These are phyloP conservation scores for Anthophora plumipes DNA, from an alignment of 2,888 invertebrate species.

Conservation along the genomic window DNA sequence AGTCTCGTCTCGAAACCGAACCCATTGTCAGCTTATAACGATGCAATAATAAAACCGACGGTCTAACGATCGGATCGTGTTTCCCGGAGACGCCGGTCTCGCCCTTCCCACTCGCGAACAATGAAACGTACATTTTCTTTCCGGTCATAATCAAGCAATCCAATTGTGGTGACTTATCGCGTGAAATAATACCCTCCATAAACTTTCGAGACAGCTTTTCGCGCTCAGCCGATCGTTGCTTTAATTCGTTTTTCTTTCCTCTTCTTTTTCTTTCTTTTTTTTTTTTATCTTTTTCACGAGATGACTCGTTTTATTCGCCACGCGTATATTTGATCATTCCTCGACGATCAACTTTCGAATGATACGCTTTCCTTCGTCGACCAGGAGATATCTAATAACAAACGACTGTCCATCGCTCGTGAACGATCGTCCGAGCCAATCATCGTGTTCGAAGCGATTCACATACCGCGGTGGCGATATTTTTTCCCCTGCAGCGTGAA, in stretches of 20 bases:
- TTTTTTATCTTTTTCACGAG: slow-evolving; percentile 39
- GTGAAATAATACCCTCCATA: slow-evolving; percentile 58
- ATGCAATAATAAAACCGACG: slow-evolving; percentile 71
- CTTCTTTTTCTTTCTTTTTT: no score
- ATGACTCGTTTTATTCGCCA: slow-evolving; percentile 35
- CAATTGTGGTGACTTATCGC: slow-evolving; percentile 57
- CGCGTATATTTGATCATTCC: slow-evolving; percentile 13
- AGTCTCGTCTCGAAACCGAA: slow-evolving; percentile 63
- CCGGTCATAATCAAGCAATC: slow-evolving; percentile 71
- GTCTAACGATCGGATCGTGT: slow-evolving; percentile 73
- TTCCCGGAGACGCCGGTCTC: slow-evolving; percentile 69
- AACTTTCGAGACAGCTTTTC: slow-evolving; percentile 70
- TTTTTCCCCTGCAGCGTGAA: not conserved
- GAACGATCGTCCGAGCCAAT: slow-evolving; percentile 19
- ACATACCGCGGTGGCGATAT: slow-evolving; percentile 10
- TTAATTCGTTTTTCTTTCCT: slow-evolving; percentile 46
- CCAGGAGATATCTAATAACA: not conserved
- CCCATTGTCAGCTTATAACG: slow-evolving; percentile 73
- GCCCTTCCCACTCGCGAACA: slow-evolving; percentile 50
- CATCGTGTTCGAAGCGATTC: not conserved
- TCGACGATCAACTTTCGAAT: not conserved
- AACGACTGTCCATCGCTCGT: not conserved
- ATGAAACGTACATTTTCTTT: slow-evolving; percentile 72
- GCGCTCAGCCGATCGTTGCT: slow-evolving; percentile 50
- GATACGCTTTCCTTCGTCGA: not conserved